A percentile compares a stretch with the other conserved stretches of the same genome.
Conservation (phyloP, 92 coral and sea anemone genomes). For the Plumapathes pennacea region DNA sequence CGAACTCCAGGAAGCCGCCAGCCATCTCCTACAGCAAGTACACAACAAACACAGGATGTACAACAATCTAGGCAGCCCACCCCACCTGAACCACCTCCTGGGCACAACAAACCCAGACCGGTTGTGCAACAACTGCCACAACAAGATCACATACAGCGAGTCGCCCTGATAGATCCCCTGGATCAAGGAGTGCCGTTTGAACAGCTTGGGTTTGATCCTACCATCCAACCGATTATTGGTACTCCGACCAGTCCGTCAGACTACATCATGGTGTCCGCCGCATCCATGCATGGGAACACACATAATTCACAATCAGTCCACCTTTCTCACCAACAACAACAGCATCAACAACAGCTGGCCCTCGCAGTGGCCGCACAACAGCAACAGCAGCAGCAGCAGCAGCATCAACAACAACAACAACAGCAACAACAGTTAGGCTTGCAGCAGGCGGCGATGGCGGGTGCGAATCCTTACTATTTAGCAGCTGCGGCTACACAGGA, state of each 20-base stretch:
- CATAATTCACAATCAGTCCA: constrained; percentile 53
- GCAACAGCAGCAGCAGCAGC: constrained; percentile 48
- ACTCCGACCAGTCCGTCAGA: constrained; percentile 89
- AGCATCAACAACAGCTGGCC: constrained; percentile 80
- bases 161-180: constrained; percentile 74
- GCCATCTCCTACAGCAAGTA: constrained; percentile 85
- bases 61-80: constrained; percentile 56
- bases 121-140: constrained; percentile 34
- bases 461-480: constrained; percentile 83
- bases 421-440: constrained; percentile 75
- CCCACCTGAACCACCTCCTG: constrained; percentile 47
- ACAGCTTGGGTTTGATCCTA: constrained; percentile 58
- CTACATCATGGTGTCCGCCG: constrained; percentile 85
- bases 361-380: constrained; percentile 73
- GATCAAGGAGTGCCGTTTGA: constrained; percentile 81
- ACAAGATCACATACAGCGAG: constrained; percentile 58
- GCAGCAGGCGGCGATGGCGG: constrained; percentile 57
- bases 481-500: constrained; percentile 88
- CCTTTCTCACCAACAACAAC: constrained; percentile 73
- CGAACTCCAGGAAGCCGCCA: constrained; percentile 99
- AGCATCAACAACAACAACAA: constrained; percentile 65
- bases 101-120: constrained; percentile 48
- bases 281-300: constrained; percentile 43
- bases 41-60: constrained; percentile 80
- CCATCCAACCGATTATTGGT: constrained; percentile 65